Conservation (phyloP, 2,888 invertebrate species). For the Hypsopygia costalis region DNA sequence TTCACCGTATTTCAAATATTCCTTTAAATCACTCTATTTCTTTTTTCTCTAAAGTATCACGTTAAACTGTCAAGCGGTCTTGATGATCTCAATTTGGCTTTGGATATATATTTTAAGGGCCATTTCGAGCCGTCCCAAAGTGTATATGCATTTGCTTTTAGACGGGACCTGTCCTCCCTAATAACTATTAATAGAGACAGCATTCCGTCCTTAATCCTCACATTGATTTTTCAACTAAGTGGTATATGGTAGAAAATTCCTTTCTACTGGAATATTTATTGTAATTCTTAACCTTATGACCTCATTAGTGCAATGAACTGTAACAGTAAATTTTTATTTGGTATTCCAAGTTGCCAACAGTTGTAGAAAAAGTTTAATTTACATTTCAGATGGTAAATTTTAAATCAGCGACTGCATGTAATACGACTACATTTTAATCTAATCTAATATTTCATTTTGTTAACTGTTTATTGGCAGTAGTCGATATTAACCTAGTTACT, state of each 20-base stretch:
- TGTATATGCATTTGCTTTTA: conserved; percentile 30
- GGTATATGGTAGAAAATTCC: background rate
- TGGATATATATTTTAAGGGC: conserved; percentile 37
- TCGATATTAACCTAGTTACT: no score
- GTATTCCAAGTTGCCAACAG: background rate
- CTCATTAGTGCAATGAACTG: conserved; percentile 6
- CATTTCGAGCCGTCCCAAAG: conserved; percentile 29
- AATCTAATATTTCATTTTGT: no score
- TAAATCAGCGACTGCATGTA: no score
- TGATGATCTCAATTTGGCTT: conserved; percentile 40
- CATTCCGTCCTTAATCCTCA: conserved; percentile 30
- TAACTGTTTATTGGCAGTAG: no score
- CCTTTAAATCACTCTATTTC: conserved; percentile 6
- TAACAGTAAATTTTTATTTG: background rate
- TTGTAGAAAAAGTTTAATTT: background rate
- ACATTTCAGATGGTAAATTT: background rate
- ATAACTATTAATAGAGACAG: conserved; percentile 36
- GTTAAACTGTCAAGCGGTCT: conserved; percentile 34
- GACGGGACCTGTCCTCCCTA: conserved; percentile 33
- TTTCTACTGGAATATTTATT: conserved; percentile 1
- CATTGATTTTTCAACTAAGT: conserved; percentile 16
- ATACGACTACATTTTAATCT: no score
- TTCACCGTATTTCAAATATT: background rate
- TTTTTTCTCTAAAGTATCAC: conserved; percentile 30
- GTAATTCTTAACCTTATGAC: conserved; percentile 1